Percentiles rank a stretch among this genome's conserved stretches.
Evolutionary conservation across 2,888 invertebrate species (phyloP).

Genomic region (Melolontha melolontha): DNA sequence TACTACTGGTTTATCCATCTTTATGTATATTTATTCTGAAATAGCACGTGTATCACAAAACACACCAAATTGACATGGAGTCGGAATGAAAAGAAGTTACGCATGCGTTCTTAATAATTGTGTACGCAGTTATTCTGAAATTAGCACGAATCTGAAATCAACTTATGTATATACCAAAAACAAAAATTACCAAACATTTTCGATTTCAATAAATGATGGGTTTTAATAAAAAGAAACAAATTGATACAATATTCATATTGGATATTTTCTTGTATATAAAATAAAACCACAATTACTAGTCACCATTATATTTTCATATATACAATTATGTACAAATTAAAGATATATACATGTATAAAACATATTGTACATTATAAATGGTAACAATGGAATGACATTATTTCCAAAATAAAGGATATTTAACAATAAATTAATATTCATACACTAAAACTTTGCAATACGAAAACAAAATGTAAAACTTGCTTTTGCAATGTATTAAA

Average conservation of each 20-base stretch:
- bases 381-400: constrained; percentile 40
- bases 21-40: constrained; percentile 52
- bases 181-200: no score
- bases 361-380: constrained; percentile 28
- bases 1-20: constrained; percentile 90
- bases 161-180: neutral
- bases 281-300: constrained; percentile 6
- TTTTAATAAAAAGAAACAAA: no score
- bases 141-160: neutral
- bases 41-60: constrained; percentile 51
- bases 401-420: constrained; percentile 34
- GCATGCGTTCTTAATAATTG: constrained; percentile 23
- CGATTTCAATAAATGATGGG: no score
- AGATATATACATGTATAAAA: constrained; percentile 32
- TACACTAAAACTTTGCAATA: constrained; percentile 23
- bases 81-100: constrained; percentile 31
- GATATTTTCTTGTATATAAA: neutral
- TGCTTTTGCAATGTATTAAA: constrained; percentile 16
- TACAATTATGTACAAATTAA: constrained; percentile 38
- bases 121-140: neutral
- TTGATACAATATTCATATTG: no score
- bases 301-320: constrained; percentile 36
- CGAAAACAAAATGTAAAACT: constrained; percentile 28
- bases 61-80: constrained; percentile 28
- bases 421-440: constrained; percentile 37